These are phyloP conservation scores for Drosophila seguyi DNA, from an alignment of 1,140 invertebrate species.

Conservation along the genomic window DNA sequence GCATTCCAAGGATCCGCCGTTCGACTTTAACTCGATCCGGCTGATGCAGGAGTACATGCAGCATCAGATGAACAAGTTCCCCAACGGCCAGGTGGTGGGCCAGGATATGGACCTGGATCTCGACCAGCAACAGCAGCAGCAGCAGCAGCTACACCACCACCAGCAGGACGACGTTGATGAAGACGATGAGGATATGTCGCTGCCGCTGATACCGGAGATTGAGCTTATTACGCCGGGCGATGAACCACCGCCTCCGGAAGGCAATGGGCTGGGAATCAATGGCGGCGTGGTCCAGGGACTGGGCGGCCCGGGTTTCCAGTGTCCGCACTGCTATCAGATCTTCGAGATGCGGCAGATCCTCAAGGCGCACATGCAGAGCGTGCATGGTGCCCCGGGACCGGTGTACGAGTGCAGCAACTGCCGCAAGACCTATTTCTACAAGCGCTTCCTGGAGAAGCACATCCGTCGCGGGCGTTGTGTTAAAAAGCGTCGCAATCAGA, in stretches of 20 bases:
- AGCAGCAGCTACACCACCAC: neutral
- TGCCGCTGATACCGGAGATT: constrained; percentile 82
- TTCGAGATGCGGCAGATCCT: constrained; percentile 83
- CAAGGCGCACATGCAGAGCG: constrained; percentile 83
- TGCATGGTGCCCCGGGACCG: constrained; percentile 74
- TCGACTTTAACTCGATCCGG: constrained; percentile 76
- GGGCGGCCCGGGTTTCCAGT: constrained; percentile 68
- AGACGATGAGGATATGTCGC: constrained; percentile 72
- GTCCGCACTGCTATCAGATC: constrained; percentile 76
- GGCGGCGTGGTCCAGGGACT: constrained; percentile 19
- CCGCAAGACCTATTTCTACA: constrained; percentile 83
- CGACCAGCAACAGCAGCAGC: constrained; percentile 27
- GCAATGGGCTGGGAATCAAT: constrained; percentile 18
- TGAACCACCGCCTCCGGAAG: constrained; percentile 41
- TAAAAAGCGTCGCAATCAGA: constrained; percentile 82
- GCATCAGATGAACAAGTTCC: constrained; percentile 78
- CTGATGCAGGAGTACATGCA: constrained; percentile 84
- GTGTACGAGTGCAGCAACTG: constrained; percentile 84
- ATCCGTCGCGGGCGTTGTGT: constrained; percentile 83
- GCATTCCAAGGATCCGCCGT: constrained; percentile 60
- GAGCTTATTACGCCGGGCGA: constrained; percentile 79
- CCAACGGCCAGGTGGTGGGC: constrained; percentile 49
- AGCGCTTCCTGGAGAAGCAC: constrained; percentile 82
- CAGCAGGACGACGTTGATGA: constrained; percentile 46
- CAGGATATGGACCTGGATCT: constrained; percentile 33